A percentile compares a stretch with the other conserved stretches of the same genome.
These are phyloP conservation scores for Ceratosolen fusciceps DNA, from an alignment of 1,140 invertebrate genomes.

Conservation along the genomic window DNA sequence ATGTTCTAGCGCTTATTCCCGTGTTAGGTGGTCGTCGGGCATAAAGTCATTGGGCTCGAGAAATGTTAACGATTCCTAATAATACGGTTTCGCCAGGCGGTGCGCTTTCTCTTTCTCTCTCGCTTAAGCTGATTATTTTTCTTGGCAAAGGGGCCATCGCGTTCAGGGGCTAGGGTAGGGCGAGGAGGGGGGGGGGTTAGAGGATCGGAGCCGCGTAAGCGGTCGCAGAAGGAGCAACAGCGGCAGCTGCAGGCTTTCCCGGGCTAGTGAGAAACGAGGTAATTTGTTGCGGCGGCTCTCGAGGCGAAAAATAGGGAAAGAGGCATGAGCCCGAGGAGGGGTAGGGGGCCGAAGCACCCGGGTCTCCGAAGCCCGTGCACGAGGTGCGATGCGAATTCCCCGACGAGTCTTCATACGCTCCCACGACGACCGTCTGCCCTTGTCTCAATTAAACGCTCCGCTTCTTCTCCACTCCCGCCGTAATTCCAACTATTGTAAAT, in stretches of 20 bases:
- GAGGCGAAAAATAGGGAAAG: conserved; percentile 10
- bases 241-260: background rate
- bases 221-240: background rate
- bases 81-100: background rate
- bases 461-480: background rate
- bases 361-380: background rate
- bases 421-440: background rate
- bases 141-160: background rate
- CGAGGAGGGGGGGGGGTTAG: too few species aligned
- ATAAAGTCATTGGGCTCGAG: conserved; percentile 1
- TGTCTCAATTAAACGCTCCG: background rate
- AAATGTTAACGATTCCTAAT: background rate
- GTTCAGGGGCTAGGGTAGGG: too few species aligned
- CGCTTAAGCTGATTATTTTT: conserved; percentile 34
- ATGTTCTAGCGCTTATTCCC: background rate
- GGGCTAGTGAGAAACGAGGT: conserved; percentile 29
- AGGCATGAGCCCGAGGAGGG: background rate
- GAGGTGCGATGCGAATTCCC: background rate
- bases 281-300: conserved; percentile 23
- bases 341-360: background rate
- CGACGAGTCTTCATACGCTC: background rate
- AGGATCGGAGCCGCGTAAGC: background rate
- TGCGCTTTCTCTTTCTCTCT: background rate
- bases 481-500: background rate
- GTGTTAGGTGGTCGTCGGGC: background rate